Base-by-base conservation (phyloP, 2,113 vertebrate species). In the Etheostoma spectabile region DNA sequence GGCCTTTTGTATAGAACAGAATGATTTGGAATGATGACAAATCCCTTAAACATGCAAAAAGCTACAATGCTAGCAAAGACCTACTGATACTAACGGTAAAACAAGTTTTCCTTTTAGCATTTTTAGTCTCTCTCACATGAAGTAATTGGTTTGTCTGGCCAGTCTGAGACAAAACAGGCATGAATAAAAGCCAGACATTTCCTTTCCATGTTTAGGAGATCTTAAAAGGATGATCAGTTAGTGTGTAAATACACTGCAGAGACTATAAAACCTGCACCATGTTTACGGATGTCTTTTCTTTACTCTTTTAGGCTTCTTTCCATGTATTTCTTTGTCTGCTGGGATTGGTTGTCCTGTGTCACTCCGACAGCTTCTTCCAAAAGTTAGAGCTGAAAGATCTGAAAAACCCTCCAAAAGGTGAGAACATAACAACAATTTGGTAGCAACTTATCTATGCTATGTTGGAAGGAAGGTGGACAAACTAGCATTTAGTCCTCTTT, bases 321-420 rank as follows among this genome's bases (percentile, higher is more conserved):
- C 83, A 1, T 53, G 77, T 91, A 27, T 57, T 85, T 22, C 18
- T 87, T 57, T 78, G 42, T 72, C 74, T 90, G 42, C 78, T 91
- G 53, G 87, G 88, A 21, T 74, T 92, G n/a, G 48, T 88, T 35
- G 83, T 51, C 21, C 33, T 86, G 12, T 87, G 85, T 74, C 73
- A 80, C 49, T 89, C 78, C 53, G 1, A 24, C 2, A 89, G 88
- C 74, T 75, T 18, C 46, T 75, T 88, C 3, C 0, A 66, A 33
- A 0, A 19, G 21, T 65, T 86, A 35, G 33, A 8, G 59, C 4
- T 53, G 46, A 77, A 68, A 77, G 82, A 92, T 73, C 0, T 42
- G 5, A 48, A 81, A 6, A 80, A 75, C 51, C 74, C 70, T 69
- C 86, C 87, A 53, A 86, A 76, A 56, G 86, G 83, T 92, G 60